These are phyloP conservation scores for Ibidorhyncha struthersii DNA, from an alignment of 2,113 vertebrate species.

Conservation along the genomic window DNA sequence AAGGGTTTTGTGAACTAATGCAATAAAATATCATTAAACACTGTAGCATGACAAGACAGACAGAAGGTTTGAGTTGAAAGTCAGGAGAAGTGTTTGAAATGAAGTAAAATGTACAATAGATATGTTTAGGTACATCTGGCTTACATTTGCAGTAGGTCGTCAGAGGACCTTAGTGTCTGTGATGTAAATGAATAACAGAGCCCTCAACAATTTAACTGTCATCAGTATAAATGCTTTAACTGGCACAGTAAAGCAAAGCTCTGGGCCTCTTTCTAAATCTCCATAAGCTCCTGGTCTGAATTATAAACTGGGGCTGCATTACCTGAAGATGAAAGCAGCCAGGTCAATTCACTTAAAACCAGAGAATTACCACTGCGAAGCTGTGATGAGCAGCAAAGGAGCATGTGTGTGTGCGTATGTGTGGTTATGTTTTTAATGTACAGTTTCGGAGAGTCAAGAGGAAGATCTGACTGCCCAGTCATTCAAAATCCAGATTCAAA, in stretches of 20 bases:
- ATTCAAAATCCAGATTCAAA: background rate
- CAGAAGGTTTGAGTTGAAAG: constrained; percentile 77
- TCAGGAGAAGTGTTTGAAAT: constrained; percentile 76
- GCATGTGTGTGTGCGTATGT: background rate
- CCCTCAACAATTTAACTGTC: constrained; percentile 87
- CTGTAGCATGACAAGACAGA: constrained; percentile 76
- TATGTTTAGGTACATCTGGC: constrained; percentile 85
- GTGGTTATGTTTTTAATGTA: background rate
- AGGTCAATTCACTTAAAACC: constrained; percentile 76
- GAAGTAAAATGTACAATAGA: constrained; percentile 75
- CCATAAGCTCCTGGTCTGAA: constrained; percentile 77
- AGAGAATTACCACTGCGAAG: constrained; percentile 71
- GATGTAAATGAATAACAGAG: constrained; percentile 91
- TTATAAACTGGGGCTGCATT: constrained; percentile 74
- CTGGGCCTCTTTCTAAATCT: constrained; percentile 70
- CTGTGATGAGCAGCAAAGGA: constrained; percentile 79
- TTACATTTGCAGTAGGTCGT: constrained; percentile 83
- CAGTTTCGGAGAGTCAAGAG: constrained; percentile 7
- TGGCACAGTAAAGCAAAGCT: constrained; percentile 71
- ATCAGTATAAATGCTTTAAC: constrained; percentile 82
- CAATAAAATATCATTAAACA: constrained; percentile 82
- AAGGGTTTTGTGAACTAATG: constrained; percentile 75
- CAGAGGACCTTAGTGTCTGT: constrained; percentile 80
- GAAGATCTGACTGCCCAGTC: background rate
- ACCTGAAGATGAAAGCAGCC: constrained; percentile 84